Conservation (phyloP, 2,113 vertebrate genomes). For the Gopherus flavomarginatus region DNA sequence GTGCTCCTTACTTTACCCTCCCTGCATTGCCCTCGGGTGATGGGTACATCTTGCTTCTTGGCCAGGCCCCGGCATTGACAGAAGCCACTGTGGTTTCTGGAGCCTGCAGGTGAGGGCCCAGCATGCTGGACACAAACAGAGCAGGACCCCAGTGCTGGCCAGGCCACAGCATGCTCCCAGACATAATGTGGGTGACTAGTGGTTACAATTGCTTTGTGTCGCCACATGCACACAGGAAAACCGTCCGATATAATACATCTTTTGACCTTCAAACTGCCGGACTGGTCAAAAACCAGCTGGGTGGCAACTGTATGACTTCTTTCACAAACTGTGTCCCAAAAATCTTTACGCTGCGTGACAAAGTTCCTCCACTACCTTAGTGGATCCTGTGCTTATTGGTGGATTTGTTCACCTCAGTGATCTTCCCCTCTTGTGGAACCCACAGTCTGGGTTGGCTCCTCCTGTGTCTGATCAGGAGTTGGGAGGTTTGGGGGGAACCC, state of each 20-base stretch:
- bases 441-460: too few relatives aligned
- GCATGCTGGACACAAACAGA: not conserved
- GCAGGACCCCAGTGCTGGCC: not conserved
- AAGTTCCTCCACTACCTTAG: too few relatives aligned
- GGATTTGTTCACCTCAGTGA: too few relatives aligned
- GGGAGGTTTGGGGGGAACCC: too few relatives aligned
- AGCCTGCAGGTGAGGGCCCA: not conserved
- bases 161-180: not conserved
- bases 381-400: too few relatives aligned
- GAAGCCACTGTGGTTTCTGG: not conserved
- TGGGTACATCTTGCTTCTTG: not conserved
- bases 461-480: too few relatives aligned
- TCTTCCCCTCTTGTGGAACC: too few relatives aligned
- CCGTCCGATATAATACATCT: not conserved
- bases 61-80: not conserved
- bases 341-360: not conserved
- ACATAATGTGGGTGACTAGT: not conserved
- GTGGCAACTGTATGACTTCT: not conserved
- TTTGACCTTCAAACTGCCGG: not conserved
- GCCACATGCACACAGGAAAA: not conserved
- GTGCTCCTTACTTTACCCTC: not conserved
- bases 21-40: not conserved
- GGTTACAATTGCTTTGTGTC: not conserved
- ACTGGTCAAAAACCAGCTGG: not conserved
- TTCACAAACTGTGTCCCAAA: too few relatives aligned